Conservation (phyloP, 2,113 vertebrate genomes). For the Australoheros scitulus region DNA sequence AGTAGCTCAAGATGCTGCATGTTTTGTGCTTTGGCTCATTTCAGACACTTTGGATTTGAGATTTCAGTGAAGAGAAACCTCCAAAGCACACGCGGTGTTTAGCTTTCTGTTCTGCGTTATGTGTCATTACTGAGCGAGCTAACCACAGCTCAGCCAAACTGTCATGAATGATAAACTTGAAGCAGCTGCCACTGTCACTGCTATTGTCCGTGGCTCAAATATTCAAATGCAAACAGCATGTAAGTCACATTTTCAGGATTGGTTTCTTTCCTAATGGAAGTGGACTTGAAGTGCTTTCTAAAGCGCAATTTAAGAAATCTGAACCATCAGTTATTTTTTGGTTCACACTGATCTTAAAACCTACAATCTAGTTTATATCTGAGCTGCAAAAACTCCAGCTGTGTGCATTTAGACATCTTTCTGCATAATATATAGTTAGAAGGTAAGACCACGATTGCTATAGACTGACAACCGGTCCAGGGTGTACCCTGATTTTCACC, state of each 20-base stretch:
- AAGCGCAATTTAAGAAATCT: background rate
- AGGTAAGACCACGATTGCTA: background rate
- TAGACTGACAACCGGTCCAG: background rate
- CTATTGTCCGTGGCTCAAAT: background rate
- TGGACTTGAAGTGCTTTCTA: fast-evolving
- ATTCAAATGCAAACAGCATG: background rate
- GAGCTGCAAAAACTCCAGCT: background rate
- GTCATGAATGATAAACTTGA: background rate
- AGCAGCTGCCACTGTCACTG: conserved; percentile 1
- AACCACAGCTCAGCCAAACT: background rate
- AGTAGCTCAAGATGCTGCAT: conserved; percentile 17
- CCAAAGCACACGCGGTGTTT: background rate
- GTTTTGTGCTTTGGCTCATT: conserved; percentile 8
- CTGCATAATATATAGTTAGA: background rate
- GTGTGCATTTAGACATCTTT: background rate
- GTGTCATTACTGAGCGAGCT: background rate
- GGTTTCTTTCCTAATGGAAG: background rate
- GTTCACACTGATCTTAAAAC: background rate
- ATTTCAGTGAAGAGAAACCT: conserved; percentile 7
- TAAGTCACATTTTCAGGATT: background rate
- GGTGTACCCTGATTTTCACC: background rate
- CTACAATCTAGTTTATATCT: background rate
- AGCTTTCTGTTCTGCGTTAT: background rate
- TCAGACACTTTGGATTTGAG: background rate
- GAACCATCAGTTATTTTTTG: background rate